Base-by-base conservation (phyloP, 1,140 invertebrate genomes). In the Mesaphorura yosii region DNA sequence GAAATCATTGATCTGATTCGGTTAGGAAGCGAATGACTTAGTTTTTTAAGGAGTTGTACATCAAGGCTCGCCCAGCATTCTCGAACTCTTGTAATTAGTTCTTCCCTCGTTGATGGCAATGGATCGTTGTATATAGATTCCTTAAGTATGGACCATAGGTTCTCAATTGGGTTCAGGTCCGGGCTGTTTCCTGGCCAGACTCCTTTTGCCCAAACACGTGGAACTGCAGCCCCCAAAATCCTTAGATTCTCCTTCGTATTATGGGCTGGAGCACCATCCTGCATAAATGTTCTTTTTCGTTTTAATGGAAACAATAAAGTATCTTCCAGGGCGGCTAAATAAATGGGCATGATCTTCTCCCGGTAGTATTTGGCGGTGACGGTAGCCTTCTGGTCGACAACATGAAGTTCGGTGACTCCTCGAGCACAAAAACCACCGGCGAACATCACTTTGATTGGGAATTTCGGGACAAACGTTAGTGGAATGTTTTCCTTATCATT, bases 111-210 rank as follows among this genome's bases (percentile, higher is more conserved):
- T 20, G 3, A 7, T 12, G 42, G 42, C 19, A 4, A 7, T 25
- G 42, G 42, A 15, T 45, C 22, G 15, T 23, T 26, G 14, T 20
- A 4, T 20, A 26, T 17, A 6, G 10, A 45, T 14, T 20, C 23
- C 22, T 45, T 45, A 12, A 45, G 42, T 15, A 45, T 45, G 42
- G 42, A 20, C 42, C 42, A 45, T 26, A 45, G 6, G 20, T 45
- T 45, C 22, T 45, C 42, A 4, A 45, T 4, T 45, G 22, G 7
- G 28, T 45, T 45, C 19, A 45, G 22, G 20, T 45, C 22, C 5
- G 22, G 14, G 6, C 14, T 14, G 42, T 45, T 25, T 7, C 42
- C 42, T 45, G 42, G 42, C 6, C 42, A 45, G 3, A 23, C 23
- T 5, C 17, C 17, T 20, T 25, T 14, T 20, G 14, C 22, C 22